Conservation (phyloP, 2,797 vertebrate genomes). For the Semaprochilodus insignis region DNA sequence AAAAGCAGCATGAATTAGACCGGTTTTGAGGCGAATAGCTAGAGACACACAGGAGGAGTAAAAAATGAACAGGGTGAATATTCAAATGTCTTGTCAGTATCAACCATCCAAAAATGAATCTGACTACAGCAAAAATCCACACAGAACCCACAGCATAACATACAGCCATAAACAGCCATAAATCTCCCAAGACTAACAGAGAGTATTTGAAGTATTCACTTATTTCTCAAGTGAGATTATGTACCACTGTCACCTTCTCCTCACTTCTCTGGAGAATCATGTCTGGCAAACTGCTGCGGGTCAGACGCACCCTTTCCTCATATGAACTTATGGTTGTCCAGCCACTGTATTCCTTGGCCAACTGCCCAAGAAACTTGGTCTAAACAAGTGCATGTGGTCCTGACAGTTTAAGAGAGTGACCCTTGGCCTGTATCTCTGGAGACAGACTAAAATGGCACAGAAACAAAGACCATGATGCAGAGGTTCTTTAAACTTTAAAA, state of each 20-base stretch:
- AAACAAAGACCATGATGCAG: background rate
- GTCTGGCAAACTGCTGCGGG: conserved; percentile 16
- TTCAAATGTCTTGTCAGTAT: background rate
- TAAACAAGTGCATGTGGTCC: conserved; percentile 22
- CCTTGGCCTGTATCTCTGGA: conserved; percentile 9
- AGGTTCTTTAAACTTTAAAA: no score
- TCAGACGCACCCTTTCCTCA: conserved; percentile 16
- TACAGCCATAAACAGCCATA: background rate
- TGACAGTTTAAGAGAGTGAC: conserved; percentile 25
- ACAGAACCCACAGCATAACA: background rate
- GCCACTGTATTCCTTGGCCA: conserved; percentile 38
- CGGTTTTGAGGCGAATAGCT: conserved; percentile 19
- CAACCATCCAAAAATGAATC: conserved; percentile 18
- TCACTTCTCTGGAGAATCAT: conserved; percentile 27
- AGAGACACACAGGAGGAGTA: background rate
- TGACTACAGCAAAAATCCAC: conserved; percentile 12
- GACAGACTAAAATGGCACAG: background rate
- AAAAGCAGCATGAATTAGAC: conserved; percentile 1
- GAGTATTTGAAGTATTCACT: conserved; percentile 19
- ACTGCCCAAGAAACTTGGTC: conserved; percentile 27
- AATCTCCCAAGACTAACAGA: background rate
- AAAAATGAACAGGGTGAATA: conserved; percentile 30
- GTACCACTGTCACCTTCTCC: background rate
- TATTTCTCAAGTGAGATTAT: conserved; percentile 8
- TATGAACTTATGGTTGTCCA: conserved; percentile 31